A percentile compares a stretch with the other conserved stretches of the same genome.
Conservation (phyloP, 2,888 invertebrate genomes). For the Drosophila macrospina region DNA sequence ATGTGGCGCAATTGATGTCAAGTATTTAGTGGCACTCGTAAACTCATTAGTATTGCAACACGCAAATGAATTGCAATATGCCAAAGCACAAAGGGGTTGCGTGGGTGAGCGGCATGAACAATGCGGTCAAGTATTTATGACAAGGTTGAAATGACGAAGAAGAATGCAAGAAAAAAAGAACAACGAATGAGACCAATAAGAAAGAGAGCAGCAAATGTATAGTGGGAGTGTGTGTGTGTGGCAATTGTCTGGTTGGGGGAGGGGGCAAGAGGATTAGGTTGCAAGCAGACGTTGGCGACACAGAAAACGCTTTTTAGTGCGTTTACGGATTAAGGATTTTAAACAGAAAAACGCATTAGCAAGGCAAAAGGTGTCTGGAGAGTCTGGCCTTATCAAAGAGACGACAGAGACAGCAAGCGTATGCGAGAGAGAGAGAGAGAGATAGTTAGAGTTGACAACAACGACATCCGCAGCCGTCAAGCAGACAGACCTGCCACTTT, state of each 20-base stretch:
- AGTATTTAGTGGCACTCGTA: slow-evolving; percentile 49
- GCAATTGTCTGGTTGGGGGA: too few species aligned
- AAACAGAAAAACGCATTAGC: slow-evolving; percentile 82
- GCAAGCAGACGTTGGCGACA: slow-evolving; percentile 58
- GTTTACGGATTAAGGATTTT: slow-evolving; percentile 80
- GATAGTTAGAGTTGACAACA: slow-evolving; percentile 13
- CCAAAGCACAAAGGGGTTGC: slow-evolving; percentile 34
- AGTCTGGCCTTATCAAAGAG: slow-evolving; percentile 46
- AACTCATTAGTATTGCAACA: slow-evolving; percentile 68
- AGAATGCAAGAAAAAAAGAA: neutral
- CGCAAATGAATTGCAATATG: slow-evolving; percentile 59
- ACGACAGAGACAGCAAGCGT: slow-evolving; percentile 1
- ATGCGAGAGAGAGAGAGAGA: neutral
- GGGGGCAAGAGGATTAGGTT: slow-evolving; percentile 46
- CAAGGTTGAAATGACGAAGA: slow-evolving; percentile 67
- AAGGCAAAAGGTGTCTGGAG: slow-evolving; percentile 62
- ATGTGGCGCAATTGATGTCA: slow-evolving; percentile 24
- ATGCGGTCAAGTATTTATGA: slow-evolving; percentile 80
- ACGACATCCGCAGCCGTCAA: slow-evolving; percentile 28
- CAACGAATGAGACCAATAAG: slow-evolving; percentile 23
- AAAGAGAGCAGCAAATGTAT: slow-evolving; percentile 21
- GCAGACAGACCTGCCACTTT: slow-evolving; percentile 72
- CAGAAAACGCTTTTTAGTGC: slow-evolving; percentile 75
- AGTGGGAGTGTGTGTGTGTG: slow-evolving; percentile 5
- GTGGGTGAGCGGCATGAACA: slow-evolving; percentile 22